Conservation (phyloP, 2,797 vertebrate species). For the Picus viridis region DNA sequence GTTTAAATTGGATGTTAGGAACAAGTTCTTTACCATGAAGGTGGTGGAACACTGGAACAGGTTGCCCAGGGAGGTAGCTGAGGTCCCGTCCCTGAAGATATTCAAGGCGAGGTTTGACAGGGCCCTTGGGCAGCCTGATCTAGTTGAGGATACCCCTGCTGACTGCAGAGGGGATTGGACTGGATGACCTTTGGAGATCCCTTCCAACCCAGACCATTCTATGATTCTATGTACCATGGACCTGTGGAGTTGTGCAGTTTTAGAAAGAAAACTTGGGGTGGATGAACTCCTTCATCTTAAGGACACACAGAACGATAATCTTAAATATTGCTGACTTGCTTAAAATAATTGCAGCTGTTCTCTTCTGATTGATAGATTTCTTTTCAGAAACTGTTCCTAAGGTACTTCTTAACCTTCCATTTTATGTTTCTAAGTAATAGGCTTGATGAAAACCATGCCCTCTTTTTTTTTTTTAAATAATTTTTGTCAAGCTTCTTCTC, state of each 20-base stretch:
- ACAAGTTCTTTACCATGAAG: no score
- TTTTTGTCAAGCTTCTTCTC: background rate
- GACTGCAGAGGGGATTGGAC: no score
- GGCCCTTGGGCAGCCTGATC: no score
- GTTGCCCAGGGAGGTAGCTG: no score
- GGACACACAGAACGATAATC: background rate
- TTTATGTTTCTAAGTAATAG: constrained; percentile 47
- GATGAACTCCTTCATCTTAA: constrained; percentile 13
- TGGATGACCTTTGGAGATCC: no score
- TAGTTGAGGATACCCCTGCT: no score
- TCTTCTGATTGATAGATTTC: constrained; percentile 4
- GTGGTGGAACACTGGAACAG: no score
- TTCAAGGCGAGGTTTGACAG: no score
- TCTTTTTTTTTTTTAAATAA: background rate
- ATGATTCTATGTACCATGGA: background rate
- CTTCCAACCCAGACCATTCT: no score
- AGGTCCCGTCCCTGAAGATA: no score
- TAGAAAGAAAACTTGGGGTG: background rate
- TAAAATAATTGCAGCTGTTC: constrained; percentile 15
- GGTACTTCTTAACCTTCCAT: constrained; percentile 31
- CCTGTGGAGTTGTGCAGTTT: background rate
- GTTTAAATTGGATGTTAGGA: no score
- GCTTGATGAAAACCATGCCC: background rate
- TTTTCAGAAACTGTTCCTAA: constrained; percentile 27
- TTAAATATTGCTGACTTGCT: constrained; percentile 33